Evolutionary conservation across 2,113 vertebrate genomes (phyloP).

Genomic region (Stigmatopora argus): DNA sequence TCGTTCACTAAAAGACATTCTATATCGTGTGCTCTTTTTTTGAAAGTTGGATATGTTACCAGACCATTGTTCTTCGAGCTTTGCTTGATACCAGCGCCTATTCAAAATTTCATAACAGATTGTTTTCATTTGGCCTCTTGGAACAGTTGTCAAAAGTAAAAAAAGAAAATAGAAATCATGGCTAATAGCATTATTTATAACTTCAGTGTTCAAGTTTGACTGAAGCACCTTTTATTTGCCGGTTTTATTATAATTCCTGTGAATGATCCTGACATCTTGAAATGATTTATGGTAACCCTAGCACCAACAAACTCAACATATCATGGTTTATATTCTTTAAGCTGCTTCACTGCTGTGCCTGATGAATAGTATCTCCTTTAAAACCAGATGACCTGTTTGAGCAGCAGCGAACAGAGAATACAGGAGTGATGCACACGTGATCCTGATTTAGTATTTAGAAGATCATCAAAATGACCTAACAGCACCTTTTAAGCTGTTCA

Average conservation of each 20-base stretch:
- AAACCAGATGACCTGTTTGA: neutral
- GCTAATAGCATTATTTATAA: constrained; percentile 37
- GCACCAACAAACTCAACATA: constrained; percentile 3
- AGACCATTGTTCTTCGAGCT: constrained; percentile 21
- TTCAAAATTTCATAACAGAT: constrained; percentile 21
- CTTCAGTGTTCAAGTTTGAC: constrained; percentile 27
- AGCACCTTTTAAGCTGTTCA: too few relatives aligned
- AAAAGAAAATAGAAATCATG: constrained; percentile 33
- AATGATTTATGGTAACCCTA: constrained; percentile 28
- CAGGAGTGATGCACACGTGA: neutral
- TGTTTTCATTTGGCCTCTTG: constrained; percentile 17
- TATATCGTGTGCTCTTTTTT: neutral
- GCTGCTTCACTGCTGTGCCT: neutral
- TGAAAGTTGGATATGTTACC: neutral
- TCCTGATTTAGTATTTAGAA: too few relatives aligned
- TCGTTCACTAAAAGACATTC: neutral
- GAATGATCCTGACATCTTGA: constrained; percentile 16
- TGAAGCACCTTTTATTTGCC: constrained; percentile 19
- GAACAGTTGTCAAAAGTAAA: neutral
- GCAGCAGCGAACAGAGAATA: neutral
- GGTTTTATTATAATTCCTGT: constrained; percentile 14
- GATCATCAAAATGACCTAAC: too few relatives aligned
- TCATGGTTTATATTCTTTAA: constrained; percentile 11
- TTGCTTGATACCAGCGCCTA: constrained; percentile 17
- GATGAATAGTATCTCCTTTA: neutral